Evolutionary conservation across 2,888 invertebrate genomes (phyloP).

Genomic region (Aleiodes leptofemur): DNA sequence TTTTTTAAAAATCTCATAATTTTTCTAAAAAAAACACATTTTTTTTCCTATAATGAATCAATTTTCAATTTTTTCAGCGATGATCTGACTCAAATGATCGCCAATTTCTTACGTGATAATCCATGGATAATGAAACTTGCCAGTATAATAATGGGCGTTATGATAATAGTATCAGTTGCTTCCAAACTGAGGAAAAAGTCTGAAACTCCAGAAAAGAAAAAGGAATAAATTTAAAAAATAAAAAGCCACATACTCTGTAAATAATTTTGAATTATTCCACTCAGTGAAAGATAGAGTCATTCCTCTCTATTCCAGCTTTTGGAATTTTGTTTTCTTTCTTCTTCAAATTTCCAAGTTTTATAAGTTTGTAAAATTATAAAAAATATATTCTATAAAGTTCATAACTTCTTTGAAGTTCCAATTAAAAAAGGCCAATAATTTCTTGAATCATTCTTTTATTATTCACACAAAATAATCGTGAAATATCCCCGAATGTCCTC

Average conservation of each 20-base stretch:
- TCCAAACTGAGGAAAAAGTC: conserved; percentile 67
- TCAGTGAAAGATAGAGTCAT: neutral
- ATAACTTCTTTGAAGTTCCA: neutral
- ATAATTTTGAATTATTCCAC: neutral
- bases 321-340: too few species aligned
- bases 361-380: conserved; percentile 9
- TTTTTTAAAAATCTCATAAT: too few species aligned
- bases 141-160: conserved; percentile 75
- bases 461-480: conserved; percentile 14
- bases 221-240: conserved; percentile 42
- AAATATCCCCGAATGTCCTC: neutral
- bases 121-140: conserved; percentile 78
- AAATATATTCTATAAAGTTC: conserved; percentile 10
- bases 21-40: too few species aligned
- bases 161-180: conserved; percentile 73
- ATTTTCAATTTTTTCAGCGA: conserved; percentile 76
- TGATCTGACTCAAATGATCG: conserved; percentile 78
- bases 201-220: conserved; percentile 67
- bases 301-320: neutral
- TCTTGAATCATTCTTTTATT: neutral
- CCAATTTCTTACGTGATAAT: conserved; percentile 78
- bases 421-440: neutral
- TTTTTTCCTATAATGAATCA: too few species aligned
- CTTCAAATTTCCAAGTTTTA: neutral
- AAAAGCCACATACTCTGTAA: conserved; percentile 1